Evolutionary conservation across 2,113 vertebrate genomes (phyloP).

Genomic region (Oxygymnocypris stewartii): DNA sequence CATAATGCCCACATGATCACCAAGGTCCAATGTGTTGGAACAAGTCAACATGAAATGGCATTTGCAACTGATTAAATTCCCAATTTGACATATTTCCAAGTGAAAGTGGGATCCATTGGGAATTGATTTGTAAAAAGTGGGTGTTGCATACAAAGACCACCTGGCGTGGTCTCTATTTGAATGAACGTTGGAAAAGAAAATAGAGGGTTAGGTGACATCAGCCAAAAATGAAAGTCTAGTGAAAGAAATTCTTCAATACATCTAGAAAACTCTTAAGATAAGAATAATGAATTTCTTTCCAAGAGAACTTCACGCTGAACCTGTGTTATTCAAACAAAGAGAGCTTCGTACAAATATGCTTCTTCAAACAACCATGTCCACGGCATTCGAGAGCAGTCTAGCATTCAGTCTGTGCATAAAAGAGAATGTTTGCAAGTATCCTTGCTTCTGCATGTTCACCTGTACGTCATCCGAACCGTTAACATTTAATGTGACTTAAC

Average conservation of each 20-base stretch:
- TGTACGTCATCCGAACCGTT: slow-evolving; percentile 5
- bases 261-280: background rate
- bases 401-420: slow-evolving; percentile 32
- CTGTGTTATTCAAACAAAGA: slow-evolving; percentile 19
- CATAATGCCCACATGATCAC: background rate
- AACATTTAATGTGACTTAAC: slow-evolving; percentile 19
- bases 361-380: slow-evolving; percentile 37
- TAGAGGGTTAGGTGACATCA: background rate
- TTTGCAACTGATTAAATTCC: background rate
- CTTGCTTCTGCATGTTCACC: slow-evolving; percentile 25
- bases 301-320: background rate
- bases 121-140: background rate
- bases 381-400: slow-evolving; percentile 37
- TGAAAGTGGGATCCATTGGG: background rate
- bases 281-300: background rate
- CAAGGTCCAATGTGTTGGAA: background rate
- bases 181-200: background rate
- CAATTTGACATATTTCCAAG: background rate
- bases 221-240: background rate
- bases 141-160: background rate
- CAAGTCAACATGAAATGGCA: background rate
- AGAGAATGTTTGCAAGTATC: background rate
- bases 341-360: background rate
- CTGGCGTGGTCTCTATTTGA: background rate
- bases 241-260: background rate